These are phyloP conservation scores for Myrmophylax atrothorax DNA, from an alignment of 2,113 vertebrate species.

Conservation along the genomic window DNA sequence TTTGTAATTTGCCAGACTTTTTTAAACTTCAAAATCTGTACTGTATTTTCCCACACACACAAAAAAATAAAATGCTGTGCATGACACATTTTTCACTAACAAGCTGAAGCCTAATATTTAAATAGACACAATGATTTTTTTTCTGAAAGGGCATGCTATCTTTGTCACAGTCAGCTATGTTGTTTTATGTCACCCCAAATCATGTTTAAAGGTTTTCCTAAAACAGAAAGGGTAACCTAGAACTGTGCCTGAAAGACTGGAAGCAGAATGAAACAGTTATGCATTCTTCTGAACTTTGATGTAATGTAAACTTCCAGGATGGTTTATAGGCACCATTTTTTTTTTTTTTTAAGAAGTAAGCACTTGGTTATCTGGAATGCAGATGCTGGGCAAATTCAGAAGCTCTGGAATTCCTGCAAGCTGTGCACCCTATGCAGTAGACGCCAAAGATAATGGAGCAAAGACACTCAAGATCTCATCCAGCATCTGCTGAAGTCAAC, in stretches of 20 bases:
- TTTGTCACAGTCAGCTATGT: conserved; percentile 29
- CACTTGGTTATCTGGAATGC: conserved; percentile 65
- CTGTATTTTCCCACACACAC: conserved; percentile 69
- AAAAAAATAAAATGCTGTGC: conserved; percentile 32
- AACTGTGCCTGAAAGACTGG: conserved; percentile 26
- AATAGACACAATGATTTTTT: conserved; percentile 59
- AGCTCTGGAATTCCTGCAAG: conserved; percentile 58
- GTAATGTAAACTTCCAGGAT: conserved; percentile 50
- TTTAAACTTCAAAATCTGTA: conserved; percentile 77
- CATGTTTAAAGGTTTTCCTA: conserved; percentile 47
- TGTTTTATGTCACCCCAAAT: conserved; percentile 53
- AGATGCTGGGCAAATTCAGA: conserved; percentile 67
- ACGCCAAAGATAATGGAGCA: conserved; percentile 52
- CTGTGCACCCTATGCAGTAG: conserved; percentile 59
- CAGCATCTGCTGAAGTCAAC: background rate
- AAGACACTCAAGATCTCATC: background rate
- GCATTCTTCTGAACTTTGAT: conserved; percentile 48
- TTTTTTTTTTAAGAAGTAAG: conserved; percentile 8
- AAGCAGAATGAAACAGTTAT: conserved; percentile 51
- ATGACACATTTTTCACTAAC: conserved; percentile 56
- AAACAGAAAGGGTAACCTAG: conserved; percentile 52
- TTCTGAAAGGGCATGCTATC: conserved; percentile 24
- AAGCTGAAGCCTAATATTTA: conserved; percentile 71
- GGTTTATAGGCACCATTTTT: conserved; percentile 34
- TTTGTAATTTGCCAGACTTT: conserved; percentile 78